These are phyloP conservation scores for Cheilosia variabilis DNA, from an alignment of 2,888 invertebrate species.

Conservation along the genomic window DNA sequence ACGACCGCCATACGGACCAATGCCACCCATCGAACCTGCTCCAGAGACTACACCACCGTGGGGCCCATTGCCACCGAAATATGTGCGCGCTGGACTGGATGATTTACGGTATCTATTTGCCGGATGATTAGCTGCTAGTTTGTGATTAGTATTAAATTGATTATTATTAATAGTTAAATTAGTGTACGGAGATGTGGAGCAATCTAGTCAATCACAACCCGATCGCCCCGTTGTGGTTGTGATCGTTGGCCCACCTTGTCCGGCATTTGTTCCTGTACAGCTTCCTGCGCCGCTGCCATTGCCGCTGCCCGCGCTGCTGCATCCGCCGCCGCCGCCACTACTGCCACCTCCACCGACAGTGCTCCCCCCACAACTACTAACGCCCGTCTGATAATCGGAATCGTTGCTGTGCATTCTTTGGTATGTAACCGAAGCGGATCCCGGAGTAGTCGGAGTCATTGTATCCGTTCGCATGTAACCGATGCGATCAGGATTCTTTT, in stretches of 20 bases:
- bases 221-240: conserved; percentile 83
- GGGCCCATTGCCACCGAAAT: conserved; percentile 83
- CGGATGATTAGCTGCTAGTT: conserved; percentile 84
- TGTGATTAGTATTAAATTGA: conserved; percentile 82
- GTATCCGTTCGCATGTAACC: conserved; percentile 84
- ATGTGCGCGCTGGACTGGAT: conserved; percentile 87
- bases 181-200: conserved; percentile 84
- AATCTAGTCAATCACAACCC: conserved; percentile 92
- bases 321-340: conserved; percentile 77
- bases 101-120: conserved; percentile 87
- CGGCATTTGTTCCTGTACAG: conserved; percentile 78
- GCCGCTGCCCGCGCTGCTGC: conserved; percentile 72
- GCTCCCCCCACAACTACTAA: conserved; percentile 77
- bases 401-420: conserved; percentile 95
- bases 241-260: conserved; percentile 84
- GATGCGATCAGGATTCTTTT: conserved; percentile 85
- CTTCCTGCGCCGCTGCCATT: conserved; percentile 78
- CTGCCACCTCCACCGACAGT: conserved; percentile 67
- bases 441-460: conserved; percentile 89
- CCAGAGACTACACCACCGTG: conserved; percentile 74
- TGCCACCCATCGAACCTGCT: conserved; percentile 79
- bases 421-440: conserved; percentile 88
- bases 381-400: conserved; percentile 84
- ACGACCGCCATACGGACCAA: conserved; percentile 78
- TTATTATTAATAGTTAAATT: conserved; percentile 80